Evolutionary conservation across 2,888 invertebrate genomes (phyloP), one percentile per base, ranked within the genome.

Genomic region (Drosophila fulvimacula): DNA sequence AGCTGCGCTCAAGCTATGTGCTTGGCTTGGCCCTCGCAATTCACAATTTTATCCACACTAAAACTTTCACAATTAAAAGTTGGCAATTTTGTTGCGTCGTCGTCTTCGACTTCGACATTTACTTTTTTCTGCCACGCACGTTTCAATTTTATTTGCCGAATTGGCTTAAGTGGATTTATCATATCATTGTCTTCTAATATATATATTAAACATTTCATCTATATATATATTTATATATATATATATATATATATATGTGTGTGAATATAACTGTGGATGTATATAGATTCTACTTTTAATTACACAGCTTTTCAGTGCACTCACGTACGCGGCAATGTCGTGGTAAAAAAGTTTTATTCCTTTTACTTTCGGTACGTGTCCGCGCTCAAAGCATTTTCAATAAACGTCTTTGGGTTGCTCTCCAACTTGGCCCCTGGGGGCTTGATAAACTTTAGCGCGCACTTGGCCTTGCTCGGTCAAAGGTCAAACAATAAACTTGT

Each of bases 61-160:
- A 85, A 85, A 85, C 85, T 85, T 85, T 85, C 88, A 85, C 85
- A 85, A 85, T 85, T 85, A 85, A 85, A 89, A 85, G 67, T 85
- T 85, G 75, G 84, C 69, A 72, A 74, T 86, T 88, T 75, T 61
- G 65, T 64, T 65, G 30, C 48, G 19, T 49, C 56, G 30, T 49
- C 56, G 32, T 38, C 51, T 60, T 68, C 58, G 60, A 34, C 51
- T 60, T 68, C 58, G 60, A 34, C 39, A 21, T 44, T 24, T 69
- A 38, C 38, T 53, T 27, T 0, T 17, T 38, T 66, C 58, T 56
- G 62, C 62, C 60, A 53, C 65, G 79, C 76, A 80, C 80, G 81
- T 74, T 76, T 80, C 82, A 85, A 77, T 83, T 77, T 68, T 41
- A 69, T 65, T 76, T 76, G 48, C 53, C 61, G 68, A 79, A 79